Conservation (phyloP, 2,113 vertebrate genomes). For the Romanogobio albipinnatus region DNA sequence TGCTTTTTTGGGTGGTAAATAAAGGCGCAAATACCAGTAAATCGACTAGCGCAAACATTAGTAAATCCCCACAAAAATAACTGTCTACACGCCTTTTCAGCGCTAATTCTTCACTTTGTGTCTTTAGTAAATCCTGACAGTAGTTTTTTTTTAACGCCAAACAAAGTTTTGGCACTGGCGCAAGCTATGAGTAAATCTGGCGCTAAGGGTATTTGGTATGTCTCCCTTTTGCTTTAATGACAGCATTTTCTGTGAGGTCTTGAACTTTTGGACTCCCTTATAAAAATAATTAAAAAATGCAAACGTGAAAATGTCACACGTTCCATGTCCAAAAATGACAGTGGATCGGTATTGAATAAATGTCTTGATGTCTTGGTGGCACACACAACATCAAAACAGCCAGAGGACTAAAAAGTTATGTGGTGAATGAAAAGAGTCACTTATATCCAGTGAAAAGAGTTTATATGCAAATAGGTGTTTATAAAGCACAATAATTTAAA, state of each 20-base stretch:
- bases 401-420: conserved; percentile 14
- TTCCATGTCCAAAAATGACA: conserved; percentile 3
- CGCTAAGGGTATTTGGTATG: not conserved
- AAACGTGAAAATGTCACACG: not conserved
- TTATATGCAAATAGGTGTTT: not conserved
- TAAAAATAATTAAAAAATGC: not conserved
- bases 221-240: not conserved
- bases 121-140: too few relatives aligned
- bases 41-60: too few relatives aligned
- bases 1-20: too few relatives aligned
- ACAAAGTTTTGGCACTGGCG: too few relatives aligned
- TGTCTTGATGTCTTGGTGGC: conserved; percentile 41
- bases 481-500: not conserved
- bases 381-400: conserved; percentile 44
- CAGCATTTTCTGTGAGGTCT: not conserved
- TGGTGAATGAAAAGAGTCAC: conserved; percentile 16
- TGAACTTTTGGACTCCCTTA: not conserved
- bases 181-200: too few relatives aligned
- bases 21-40: too few relatives aligned
- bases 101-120: too few relatives aligned
- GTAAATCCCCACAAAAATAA: too few relatives aligned
- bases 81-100: too few relatives aligned
- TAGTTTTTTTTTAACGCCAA: too few relatives aligned
- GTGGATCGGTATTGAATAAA: conserved; percentile 36
- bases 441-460: conserved; percentile 20